A percentile compares a stretch with the other conserved stretches of the same genome.
phyloP scores from a whole-genome alignment of 2,797 vertebrate species.

The Sparidentex hasta region DNA sequence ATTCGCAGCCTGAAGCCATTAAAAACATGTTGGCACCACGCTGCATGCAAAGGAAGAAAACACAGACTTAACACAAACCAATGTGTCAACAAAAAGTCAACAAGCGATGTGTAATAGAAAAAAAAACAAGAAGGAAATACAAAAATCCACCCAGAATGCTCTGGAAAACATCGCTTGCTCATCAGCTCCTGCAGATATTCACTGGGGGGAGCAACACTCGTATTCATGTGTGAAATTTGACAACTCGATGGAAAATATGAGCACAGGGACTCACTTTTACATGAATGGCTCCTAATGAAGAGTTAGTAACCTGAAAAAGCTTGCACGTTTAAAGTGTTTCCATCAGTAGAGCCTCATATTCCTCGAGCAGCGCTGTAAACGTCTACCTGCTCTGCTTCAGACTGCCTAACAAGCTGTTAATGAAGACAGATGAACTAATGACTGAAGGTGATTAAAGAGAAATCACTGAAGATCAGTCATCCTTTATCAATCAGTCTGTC shows the following conservation, averaged over 20 bases:
- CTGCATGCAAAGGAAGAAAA: not conserved
- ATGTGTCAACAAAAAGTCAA: constrained; percentile 19
- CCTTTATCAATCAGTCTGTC: not conserved
- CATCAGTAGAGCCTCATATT: not conserved
- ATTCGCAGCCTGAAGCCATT: not conserved
- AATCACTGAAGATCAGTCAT: constrained; percentile 21
- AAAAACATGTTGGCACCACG: not conserved
- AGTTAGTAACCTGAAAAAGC: not conserved
- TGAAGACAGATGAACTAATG: constrained; percentile 39
- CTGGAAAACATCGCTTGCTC: constrained; percentile 1
- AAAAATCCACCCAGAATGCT: not conserved
- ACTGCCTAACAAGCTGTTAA: not conserved
- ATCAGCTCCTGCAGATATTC: constrained; percentile 10
- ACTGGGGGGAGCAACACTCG: not conserved
- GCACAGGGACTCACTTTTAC: not conserved
- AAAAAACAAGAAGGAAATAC: not conserved
- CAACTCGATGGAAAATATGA: constrained; percentile 7
- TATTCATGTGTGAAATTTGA: constrained; percentile 40
- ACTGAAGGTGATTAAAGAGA: constrained; percentile 31
- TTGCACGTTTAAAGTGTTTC: not conserved
- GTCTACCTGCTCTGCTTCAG: constrained; percentile 20
- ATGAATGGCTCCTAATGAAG: not conserved
- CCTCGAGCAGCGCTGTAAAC: not conserved
- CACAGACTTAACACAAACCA: not conserved
- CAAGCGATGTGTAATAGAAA: not conserved